These are phyloP conservation scores for Sialia sialis DNA, from an alignment of 2,113 vertebrate species.

Conservation along the genomic window DNA sequence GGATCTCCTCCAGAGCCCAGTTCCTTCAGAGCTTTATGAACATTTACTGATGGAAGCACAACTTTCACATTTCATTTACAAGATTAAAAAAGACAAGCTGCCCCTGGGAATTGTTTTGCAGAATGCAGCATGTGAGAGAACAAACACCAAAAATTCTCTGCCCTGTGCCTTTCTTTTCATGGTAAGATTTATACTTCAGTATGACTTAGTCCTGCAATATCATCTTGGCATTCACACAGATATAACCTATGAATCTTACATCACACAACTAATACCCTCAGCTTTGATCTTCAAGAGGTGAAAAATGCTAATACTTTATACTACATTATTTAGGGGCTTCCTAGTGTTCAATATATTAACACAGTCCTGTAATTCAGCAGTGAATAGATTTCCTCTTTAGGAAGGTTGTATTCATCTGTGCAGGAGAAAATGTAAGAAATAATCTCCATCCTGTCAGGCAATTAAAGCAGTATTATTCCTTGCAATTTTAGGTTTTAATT, in stretches of 20 bases:
- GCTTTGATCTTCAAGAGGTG: not conserved
- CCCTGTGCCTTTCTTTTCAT: not conserved
- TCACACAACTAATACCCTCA: not conserved
- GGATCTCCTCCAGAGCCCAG: not conserved
- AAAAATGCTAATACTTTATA: not conserved
- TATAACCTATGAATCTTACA: not conserved
- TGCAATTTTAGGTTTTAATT: conserved; percentile 44
- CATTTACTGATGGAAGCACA: not conserved
- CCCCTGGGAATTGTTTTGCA: not conserved
- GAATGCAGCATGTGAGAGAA: not conserved
- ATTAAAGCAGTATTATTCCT: conserved; percentile 32
- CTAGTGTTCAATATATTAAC: conserved; percentile 11
- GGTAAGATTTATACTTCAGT: not conserved
- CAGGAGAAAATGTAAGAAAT: conserved; percentile 1
- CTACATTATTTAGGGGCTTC: not conserved
- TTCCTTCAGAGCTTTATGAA: not conserved
- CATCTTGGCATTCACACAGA: not conserved
- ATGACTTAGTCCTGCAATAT: not conserved
- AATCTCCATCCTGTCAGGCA: not conserved
- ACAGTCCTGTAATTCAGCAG: not conserved
- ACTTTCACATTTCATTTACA: not conserved
- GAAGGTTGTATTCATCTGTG: conserved; percentile 15
- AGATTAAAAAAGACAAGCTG: not conserved
- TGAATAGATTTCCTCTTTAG: conserved; percentile 13
- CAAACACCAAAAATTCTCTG: not conserved